A percentile compares a stretch with the other conserved stretches of the same genome.
Conservation (phyloP, 2,797 vertebrate genomes). For the Rhynchotus rufescens region DNA sequence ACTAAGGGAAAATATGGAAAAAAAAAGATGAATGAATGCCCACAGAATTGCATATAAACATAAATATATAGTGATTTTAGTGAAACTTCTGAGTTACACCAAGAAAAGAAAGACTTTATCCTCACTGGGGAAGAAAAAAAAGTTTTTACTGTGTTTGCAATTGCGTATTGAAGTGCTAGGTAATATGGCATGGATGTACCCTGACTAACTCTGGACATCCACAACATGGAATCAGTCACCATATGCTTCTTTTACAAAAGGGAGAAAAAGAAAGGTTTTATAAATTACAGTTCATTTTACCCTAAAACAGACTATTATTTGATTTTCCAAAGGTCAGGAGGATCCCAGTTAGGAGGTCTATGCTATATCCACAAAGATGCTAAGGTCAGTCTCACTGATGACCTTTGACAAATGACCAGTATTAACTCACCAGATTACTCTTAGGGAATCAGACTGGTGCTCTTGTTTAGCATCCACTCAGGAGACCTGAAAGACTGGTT, state of each 20-base stretch:
- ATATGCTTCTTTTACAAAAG: background rate
- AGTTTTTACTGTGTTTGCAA: background rate
- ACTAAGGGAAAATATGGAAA: background rate
- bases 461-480: background rate
- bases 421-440: background rate
- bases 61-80: background rate
- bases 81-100: background rate
- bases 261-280: background rate
- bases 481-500: background rate
- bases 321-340: background rate
- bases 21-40: background rate
- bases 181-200: accelerated
- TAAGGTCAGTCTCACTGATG: background rate
- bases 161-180: background rate
- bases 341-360: background rate
- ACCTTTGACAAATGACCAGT: background rate
- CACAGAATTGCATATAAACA: background rate
- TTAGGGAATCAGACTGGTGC: background rate
- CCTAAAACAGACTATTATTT: background rate
- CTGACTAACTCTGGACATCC: background rate
- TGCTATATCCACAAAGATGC: background rate
- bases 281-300: background rate
- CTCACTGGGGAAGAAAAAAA: background rate
- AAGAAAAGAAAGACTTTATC: background rate
- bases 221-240: background rate